phyloP scores from a whole-genome alignment of 2,797 vertebrate genomes.

The Eremophila alpestris region DNA sequence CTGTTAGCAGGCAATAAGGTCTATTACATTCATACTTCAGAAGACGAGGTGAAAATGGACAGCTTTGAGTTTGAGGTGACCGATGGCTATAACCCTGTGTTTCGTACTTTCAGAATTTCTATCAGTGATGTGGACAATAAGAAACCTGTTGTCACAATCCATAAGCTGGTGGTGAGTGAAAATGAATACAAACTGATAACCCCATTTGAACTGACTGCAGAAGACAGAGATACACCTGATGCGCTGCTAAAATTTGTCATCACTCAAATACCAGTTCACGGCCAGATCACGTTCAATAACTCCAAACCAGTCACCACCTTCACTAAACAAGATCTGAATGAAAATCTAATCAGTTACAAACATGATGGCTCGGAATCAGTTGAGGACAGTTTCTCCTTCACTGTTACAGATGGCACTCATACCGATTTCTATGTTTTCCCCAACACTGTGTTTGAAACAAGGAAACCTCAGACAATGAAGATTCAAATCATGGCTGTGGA shows the following conservation, averaged over 20 bases:
- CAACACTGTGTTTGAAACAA: conserved; percentile 89
- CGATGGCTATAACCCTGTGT: conserved; percentile 93
- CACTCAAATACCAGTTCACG: conserved; percentile 90
- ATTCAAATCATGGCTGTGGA: conserved; percentile 88
- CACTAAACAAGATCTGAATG: conserved; percentile 94
- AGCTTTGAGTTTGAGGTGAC: conserved; percentile 98
- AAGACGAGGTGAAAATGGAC: conserved; percentile 96
- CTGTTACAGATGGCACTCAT: conserved; percentile 93
- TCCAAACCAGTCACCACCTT: conserved; percentile 82
- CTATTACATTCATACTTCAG: conserved; percentile 93
- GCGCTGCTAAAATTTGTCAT: conserved; percentile 85
- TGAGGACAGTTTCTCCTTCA: conserved; percentile 94
- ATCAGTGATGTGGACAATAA: conserved; percentile 96
- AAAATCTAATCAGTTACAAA: conserved; percentile 95
- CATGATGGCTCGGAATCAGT: conserved; percentile 89
- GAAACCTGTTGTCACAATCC: conserved; percentile 91
- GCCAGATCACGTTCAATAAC: conserved; percentile 89
- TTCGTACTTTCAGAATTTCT: conserved; percentile 94
- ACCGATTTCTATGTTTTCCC: conserved; percentile 94
- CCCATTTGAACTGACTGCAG: conserved; percentile 92
- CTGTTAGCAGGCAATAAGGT: conserved; percentile 94
- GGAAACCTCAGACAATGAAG: conserved; percentile 89
- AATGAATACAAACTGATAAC: conserved; percentile 91
- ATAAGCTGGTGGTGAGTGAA: conserved; percentile 85
- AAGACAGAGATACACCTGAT: conserved; percentile 93